Percentiles rank a stretch among this genome's conserved stretches.
phyloP scores from a whole-genome alignment of 2,888 invertebrate genomes.

The Diplazon laetatorius region DNA sequence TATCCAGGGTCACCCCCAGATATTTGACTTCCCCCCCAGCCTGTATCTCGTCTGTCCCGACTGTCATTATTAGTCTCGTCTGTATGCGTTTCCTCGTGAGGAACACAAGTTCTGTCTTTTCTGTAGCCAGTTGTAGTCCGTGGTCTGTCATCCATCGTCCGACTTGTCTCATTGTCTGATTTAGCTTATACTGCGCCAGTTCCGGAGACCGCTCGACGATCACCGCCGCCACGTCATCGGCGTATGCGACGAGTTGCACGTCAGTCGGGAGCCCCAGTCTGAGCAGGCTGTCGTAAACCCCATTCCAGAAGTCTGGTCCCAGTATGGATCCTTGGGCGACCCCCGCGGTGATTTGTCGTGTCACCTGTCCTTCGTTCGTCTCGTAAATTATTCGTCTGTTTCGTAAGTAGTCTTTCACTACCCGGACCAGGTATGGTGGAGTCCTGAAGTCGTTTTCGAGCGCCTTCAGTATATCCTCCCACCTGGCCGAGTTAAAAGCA shows the following conservation, averaged over 20 bases:
- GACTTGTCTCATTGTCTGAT: constrained; percentile 44
- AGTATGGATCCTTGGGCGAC: too few relatives aligned
- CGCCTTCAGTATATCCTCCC: too few relatives aligned
- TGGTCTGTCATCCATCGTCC: constrained; percentile 38
- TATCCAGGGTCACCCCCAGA: constrained; percentile 65
- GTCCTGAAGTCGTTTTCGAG: too few relatives aligned
- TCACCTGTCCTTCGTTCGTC: constrained; percentile 56
- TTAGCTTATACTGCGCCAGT: constrained; percentile 41
- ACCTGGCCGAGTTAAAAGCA: too few relatives aligned
- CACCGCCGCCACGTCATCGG: constrained; percentile 55
- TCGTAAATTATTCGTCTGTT: too few relatives aligned
- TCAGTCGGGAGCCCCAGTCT: constrained; percentile 46
- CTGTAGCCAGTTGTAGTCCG: constrained; percentile 54
- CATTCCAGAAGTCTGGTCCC: constrained; percentile 57
- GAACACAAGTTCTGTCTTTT: constrained; percentile 63
- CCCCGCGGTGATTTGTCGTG: too few relatives aligned
- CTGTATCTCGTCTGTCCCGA: constrained; percentile 45
- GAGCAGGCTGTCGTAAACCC: constrained; percentile 40
- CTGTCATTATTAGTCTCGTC: constrained; percentile 49
- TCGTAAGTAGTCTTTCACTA: too few relatives aligned
- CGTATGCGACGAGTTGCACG: constrained; percentile 49
- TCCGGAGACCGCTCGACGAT: constrained; percentile 28
- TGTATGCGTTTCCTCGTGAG: constrained; percentile 62
- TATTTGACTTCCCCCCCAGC: constrained; percentile 62
- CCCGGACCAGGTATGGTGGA: too few relatives aligned